Evolutionary conservation across 1,140 invertebrate species (phyloP).

Genomic region (Euura lappo): DNA sequence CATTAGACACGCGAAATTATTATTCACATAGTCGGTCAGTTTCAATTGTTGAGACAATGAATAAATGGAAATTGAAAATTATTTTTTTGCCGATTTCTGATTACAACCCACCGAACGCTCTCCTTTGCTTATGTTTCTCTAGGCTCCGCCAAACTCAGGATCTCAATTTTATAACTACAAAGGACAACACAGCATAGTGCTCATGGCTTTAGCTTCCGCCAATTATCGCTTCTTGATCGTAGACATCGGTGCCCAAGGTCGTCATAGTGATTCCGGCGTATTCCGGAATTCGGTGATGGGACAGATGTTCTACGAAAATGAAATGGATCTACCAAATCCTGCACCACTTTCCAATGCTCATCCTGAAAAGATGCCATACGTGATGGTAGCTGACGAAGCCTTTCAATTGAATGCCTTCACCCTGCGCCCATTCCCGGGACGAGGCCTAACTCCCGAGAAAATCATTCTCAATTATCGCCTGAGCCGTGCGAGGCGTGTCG

Average conservation of each 20-base stretch:
- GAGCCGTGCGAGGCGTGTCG: conserved; percentile 15
- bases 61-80: too few species aligned
- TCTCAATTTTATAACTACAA: conserved; percentile 50
- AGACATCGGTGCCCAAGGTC: background rate
- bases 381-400: conserved; percentile 56
- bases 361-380: conserved; percentile 17
- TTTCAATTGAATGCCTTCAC: conserved; percentile 48
- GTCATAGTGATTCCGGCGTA: too few species aligned
- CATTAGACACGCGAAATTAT: too few species aligned
- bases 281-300: too few species aligned
- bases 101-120: too few species aligned
- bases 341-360: background rate
- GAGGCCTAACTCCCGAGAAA: conserved; percentile 28
- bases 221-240: conserved; percentile 44
- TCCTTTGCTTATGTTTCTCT: conserved; percentile 31
- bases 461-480: conserved; percentile 58
- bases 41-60: too few species aligned
- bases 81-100: too few species aligned
- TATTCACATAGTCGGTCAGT: too few species aligned
- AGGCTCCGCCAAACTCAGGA: conserved; percentile 37
- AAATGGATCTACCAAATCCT: conserved; percentile 18
- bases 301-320: too few species aligned
- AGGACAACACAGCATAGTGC: conserved; percentile 36
- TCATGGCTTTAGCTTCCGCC: conserved; percentile 41
- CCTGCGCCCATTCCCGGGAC: conserved; percentile 41